Conservation (phyloP, 1,140 invertebrate genomes). For the Ctenoplectra terminalis region DNA sequence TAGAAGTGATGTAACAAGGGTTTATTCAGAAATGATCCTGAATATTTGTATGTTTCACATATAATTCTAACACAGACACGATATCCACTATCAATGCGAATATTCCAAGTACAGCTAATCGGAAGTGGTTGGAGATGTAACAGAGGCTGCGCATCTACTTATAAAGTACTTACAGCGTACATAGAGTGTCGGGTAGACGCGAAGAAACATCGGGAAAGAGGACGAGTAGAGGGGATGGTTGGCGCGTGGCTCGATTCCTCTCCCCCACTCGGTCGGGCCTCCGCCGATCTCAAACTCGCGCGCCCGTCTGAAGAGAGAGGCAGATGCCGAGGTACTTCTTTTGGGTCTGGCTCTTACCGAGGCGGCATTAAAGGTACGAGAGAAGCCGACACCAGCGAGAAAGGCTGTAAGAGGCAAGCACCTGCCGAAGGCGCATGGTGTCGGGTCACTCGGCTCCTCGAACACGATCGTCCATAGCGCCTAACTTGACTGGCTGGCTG, state of each 20-base stretch:
- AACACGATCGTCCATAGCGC: conserved; percentile 63
- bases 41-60: too few relatives aligned
- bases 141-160: too few relatives aligned
- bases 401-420: conserved; percentile 67
- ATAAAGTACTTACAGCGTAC: too few relatives aligned
- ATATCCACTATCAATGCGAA: too few relatives aligned
- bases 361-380: conserved; percentile 67
- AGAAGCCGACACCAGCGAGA: conserved; percentile 63
- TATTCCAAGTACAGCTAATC: too few relatives aligned
- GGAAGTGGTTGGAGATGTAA: too few relatives aligned
- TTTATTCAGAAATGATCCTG: too few relatives aligned
- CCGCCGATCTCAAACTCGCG: conserved; percentile 57
- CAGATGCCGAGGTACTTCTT: conserved; percentile 67
- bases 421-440: conserved; percentile 68
- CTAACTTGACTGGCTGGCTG: conserved; percentile 50
- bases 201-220: too few relatives aligned
- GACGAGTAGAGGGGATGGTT: conserved; percentile 64
- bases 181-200: too few relatives aligned
- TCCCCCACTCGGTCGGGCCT: conserved; percentile 13
- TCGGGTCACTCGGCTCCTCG: conserved; percentile 50
- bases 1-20: too few relatives aligned
- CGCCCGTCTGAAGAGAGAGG: conserved; percentile 45
- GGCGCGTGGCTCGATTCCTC: conserved; percentile 67
- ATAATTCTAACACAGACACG: too few relatives aligned
- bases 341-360: conserved; percentile 63